Base-by-base conservation (phyloP, 2,113 vertebrate genomes). In the Sula dactylatra region DNA sequence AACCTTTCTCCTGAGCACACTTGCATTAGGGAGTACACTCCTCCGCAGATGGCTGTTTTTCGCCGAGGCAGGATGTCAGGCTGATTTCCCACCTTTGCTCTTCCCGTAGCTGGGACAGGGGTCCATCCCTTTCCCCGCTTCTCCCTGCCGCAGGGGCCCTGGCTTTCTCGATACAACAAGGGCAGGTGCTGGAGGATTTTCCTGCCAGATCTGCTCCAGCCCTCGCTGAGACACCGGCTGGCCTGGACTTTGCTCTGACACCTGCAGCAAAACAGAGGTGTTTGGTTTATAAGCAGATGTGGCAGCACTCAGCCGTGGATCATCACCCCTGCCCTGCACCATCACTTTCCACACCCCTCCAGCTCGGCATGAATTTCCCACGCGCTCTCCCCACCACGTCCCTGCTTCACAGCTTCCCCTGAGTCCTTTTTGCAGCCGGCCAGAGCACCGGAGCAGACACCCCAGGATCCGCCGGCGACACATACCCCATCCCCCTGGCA, bases 341-440 rank as follows among this genome's bases (percentile, higher is more conserved):
- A 0, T 19, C 2, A 0, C 77, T 34, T 40, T 20, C 61, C 14
- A 1, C 0, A 0, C 78, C 66, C 36, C 88, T 81, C 74, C 6
- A 0, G 40, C 78, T 54, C 45, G 40, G 45, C 61, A 4, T 0
- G 50, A 55, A 40, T 67, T 67, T 47, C 78, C 11, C 0, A 18
- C 29, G 5, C 1, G 4, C 17, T 47, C 13, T 61, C 0, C 20
- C 44, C 61, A 4, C 29, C 12, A 0, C 4, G 0, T 26, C 52
- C 44, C 69, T 7, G 14, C 50, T 50, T 13, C 52, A 6, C 4
- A 1, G 26, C 27, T 54, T 54, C 52, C 52, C 74, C 18, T 0
- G 40, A 29, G 25, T 6, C 52, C 69, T 47, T 58, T 27, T 17
- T 6, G 20, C 27, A 70, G 38, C 40, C 1, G 8, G 52, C 6